These are phyloP conservation scores for Calypte anna DNA, from an alignment of 2,113 vertebrate species.

Conservation along the genomic window DNA sequence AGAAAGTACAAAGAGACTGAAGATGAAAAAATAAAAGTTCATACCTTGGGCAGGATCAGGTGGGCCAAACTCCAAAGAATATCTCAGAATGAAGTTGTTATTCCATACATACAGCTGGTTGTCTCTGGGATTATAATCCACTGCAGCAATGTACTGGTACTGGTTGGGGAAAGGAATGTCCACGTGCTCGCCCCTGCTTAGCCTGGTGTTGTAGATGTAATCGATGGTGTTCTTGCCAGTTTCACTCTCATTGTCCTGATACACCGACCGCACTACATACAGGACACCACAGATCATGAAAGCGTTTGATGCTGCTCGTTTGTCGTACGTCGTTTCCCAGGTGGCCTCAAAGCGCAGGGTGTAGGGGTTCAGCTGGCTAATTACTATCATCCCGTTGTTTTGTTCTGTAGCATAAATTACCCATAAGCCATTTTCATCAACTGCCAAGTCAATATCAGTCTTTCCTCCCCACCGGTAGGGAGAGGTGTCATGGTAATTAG, in stretches of 20 bases:
- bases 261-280: slow-evolving; percentile 95
- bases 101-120: slow-evolving; percentile 99
- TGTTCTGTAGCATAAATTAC: slow-evolving; percentile 99
- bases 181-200: slow-evolving; percentile 90
- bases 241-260: slow-evolving; percentile 98
- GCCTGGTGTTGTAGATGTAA: slow-evolving; percentile 95
- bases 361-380: slow-evolving; percentile 98
- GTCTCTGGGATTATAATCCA: slow-evolving; percentile 99
- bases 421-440: slow-evolving; percentile 98
- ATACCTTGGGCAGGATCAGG: slow-evolving; percentile 97
- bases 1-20: background rate
- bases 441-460: slow-evolving; percentile 96
- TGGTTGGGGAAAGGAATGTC: slow-evolving; percentile 98
- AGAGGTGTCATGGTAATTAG: slow-evolving; percentile 98
- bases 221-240: slow-evolving; percentile 95
- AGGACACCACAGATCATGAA: slow-evolving; percentile 99
- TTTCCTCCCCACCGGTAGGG: slow-evolving; percentile 99
- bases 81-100: slow-evolving; percentile 98
- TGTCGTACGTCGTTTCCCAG: slow-evolving; percentile 95
- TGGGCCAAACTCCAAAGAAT: slow-evolving; percentile 94
- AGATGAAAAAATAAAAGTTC: background rate
- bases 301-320: slow-evolving; percentile 96
- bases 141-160: slow-evolving; percentile 97
- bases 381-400: slow-evolving; percentile 98
- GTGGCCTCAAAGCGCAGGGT: slow-evolving; percentile 97